Conservation (phyloP, 2,888 invertebrate genomes). For the Tachina grossa region DNA sequence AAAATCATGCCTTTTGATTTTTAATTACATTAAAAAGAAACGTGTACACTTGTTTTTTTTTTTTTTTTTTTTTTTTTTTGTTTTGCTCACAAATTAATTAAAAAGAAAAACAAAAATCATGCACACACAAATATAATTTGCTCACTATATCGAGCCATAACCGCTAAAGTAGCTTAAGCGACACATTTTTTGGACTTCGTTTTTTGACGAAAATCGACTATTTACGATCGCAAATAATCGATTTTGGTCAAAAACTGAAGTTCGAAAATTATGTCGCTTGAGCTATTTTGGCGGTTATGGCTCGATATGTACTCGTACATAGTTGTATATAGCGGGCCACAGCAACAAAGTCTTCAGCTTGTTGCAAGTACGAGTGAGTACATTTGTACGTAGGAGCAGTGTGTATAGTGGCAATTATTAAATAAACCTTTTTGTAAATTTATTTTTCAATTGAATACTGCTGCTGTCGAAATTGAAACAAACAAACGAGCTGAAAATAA, state of each 20-base stretch:
- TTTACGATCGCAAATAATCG: too few relatives aligned
- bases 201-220: too few relatives aligned
- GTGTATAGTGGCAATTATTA: conserved; percentile 28
- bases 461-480: conserved; percentile 31
- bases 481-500: conserved; percentile 41
- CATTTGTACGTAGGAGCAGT: not conserved
- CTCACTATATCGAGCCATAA: not conserved
- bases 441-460: conserved; percentile 43
- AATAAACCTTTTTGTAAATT: conserved; percentile 39
- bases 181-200: too few relatives aligned
- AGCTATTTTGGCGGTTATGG: too few relatives aligned
- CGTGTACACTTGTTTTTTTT: not conserved
- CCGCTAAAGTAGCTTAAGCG: too few relatives aligned
- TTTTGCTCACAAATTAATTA: conserved; percentile 37
- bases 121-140: conserved; percentile 28
- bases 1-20: conserved; percentile 24
- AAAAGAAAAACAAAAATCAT: conserved; percentile 28
- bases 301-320: too few relatives aligned
- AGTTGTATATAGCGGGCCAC: not conserved
- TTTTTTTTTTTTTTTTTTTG: conserved; percentile 2
- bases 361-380: not conserved
- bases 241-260: too few relatives aligned
- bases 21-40: conserved; percentile 48
- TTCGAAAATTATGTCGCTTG: too few relatives aligned
- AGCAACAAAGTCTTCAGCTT: conserved; percentile 44